Conservation (phyloP, 2,888 invertebrate species). For the Amblyteles armatorius region DNA sequence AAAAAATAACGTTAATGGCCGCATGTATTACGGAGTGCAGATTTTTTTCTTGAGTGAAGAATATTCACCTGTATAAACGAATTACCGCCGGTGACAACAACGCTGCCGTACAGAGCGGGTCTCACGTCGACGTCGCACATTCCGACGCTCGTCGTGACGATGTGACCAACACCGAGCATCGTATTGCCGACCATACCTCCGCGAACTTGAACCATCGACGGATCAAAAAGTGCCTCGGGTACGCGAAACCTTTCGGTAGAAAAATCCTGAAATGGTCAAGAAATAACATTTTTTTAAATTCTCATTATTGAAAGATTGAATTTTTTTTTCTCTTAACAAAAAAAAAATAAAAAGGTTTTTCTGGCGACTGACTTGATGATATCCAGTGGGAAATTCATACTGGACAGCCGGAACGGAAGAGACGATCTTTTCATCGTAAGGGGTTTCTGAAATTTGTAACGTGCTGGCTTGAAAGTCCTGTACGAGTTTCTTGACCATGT, state of each 20-base stretch:
- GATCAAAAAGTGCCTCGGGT: conserved; percentile 98
- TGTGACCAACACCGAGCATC: conserved; percentile 95
- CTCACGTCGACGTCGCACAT: conserved; percentile 99
- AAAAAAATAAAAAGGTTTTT: not conserved
- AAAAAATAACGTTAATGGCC: not conserved
- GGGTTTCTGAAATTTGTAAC: conserved; percentile 94
- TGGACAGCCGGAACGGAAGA: conserved; percentile 95
- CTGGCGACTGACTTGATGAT: conserved; percentile 88
- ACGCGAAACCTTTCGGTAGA: conserved; percentile 96
- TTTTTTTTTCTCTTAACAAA: not conserved
- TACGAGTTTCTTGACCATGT: conserved; percentile 95
- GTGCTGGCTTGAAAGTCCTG: conserved; percentile 90
- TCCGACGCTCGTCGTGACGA: conserved; percentile 94
- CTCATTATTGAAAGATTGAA: not conserved
- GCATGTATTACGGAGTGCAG: not conserved
- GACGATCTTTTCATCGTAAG: conserved; percentile 95
- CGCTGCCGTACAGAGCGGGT: conserved; percentile 97
- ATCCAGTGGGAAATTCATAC: conserved; percentile 99
- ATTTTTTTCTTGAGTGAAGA: not conserved
- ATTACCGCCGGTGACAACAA: conserved; percentile 98
- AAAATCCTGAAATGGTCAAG: conserved; percentile 88
- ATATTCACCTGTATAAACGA: conserved; percentile 90
- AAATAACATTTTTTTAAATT: not conserved
- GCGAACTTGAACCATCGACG: conserved; percentile 86
- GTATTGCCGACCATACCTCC: conserved; percentile 88